Evolutionary conservation across 2,888 invertebrate genomes (phyloP), one percentile per base, ranked within the genome.

Genomic region (Caenorhabditis sp.): DNA sequence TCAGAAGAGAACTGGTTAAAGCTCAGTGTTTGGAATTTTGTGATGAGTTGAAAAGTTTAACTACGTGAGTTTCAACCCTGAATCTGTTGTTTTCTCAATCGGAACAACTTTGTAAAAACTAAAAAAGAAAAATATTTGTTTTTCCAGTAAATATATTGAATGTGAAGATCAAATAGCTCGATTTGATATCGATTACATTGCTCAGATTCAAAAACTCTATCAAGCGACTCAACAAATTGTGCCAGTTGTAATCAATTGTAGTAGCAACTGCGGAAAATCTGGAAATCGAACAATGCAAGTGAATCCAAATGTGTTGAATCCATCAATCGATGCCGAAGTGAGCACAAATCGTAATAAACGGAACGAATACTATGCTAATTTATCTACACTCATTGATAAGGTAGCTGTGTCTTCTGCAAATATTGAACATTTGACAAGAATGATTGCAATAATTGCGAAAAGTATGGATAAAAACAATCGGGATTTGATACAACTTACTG

Each of bases 301-400:
- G 36, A 58, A 76, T 4, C 65, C 79, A 7, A 75, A 74, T 38
- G 80, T 81, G 36, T 80, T 84, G 61, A 79, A 76, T 57, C 63
- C 67, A 23, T 67, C 67, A n/a, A 64, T 74, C 25, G 86, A 85
- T 20, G 76, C 71, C 14, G 63, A 78, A 31, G 84, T 86, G 84
- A 82, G 81, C 49, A 67, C 73, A 58, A 86, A 86, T 61, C 75
- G 86, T n/a, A 74, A 74, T 31, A 74, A 81, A 26, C 64, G 85
- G n/a, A 67, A 67, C 31, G 78, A 71, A 27, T 69, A 78, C 23
- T 77, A 67, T 63, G 63, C 65, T 12, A 74, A 75, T 26, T 36
- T 77, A 43, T 60, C 71, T 20, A 54, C 70, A 14, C 31, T 79
- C 17, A 36, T 78, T 17, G 78, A 78, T 52, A 64, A 69, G 20